Evolutionary conservation across 2,888 invertebrate species (phyloP), one percentile per base, ranked within the genome.

Genomic region (Chromoteleia sp.): DNA sequence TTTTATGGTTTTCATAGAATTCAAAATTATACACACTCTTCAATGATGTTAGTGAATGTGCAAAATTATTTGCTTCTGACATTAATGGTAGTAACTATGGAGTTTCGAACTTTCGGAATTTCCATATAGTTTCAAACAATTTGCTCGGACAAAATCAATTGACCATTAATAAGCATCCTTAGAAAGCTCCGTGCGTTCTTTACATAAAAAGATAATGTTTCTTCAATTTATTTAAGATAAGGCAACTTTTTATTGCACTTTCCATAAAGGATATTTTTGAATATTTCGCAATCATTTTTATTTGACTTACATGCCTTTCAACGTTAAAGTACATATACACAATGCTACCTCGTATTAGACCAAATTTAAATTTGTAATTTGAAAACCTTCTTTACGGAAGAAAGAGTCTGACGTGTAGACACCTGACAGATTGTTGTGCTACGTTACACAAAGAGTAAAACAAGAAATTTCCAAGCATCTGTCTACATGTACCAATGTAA

Each of bases 11-110:
- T 50, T 17, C 12, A 52, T 45, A 21, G 33, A 74, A 63, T 45
- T 25, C 29, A 45, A 61, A 48, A 19, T 43, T 54, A 19, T 30
- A 76, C n/a, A 29, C 43, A 68, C 41, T 43, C 43, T 50, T 76
- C 61, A 70, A 54, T 56, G 52, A 56, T 41, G 71, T 71, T 71
- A 71, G 56, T 48, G 21, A 65, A 71, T 71, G 58, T 71, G 29
- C 63, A 78, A 71, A 71, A 78, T 78, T 63, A 78, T 78, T 65
- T 71, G 71, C 71, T 70, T 78, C 45, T 58, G 78, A 78, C 78
- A 78, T 78, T 78, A 78, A 78, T 78, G 48, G 65, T 78, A 58
- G 71, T 58, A 78, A 63, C 71, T 71, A 58, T 33, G 19, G 71
- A 78, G 78, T 78, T 78, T 59, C 58, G 12, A 78, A 78, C 71